Evolutionary conservation across 2,113 vertebrate species (phyloP).

Genomic region (Dromaius novaehollandiae): DNA sequence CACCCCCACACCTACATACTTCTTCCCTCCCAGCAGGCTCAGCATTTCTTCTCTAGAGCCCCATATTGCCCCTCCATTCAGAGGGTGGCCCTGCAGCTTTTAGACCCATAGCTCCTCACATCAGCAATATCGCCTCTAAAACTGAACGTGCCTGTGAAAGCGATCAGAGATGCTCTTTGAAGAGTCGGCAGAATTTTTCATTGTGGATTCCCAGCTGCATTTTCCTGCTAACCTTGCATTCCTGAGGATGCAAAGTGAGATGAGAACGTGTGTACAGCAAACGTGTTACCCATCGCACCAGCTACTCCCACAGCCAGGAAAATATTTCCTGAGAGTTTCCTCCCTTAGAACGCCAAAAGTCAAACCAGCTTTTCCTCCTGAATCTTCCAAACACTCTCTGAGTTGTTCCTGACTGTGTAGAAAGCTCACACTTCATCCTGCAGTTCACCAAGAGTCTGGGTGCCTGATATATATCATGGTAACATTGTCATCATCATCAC

Average conservation of each 20-base stretch:
- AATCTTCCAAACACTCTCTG: conserved; percentile 8
- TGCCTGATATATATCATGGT: not conserved
- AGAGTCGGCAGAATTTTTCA: conserved; percentile 45
- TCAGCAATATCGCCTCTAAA: not conserved
- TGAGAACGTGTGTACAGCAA: not conserved
- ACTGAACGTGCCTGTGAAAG: conserved; percentile 13
- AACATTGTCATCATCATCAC: not conserved
- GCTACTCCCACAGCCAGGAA: conserved; percentile 57
- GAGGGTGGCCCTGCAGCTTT: not conserved
- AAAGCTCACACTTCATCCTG: conserved; percentile 10
- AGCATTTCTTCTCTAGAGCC: not conserved
- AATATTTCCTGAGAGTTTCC: conserved; percentile 61
- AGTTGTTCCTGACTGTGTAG: not conserved
- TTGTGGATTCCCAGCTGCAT: conserved; percentile 52
- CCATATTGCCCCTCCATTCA: not conserved
- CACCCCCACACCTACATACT: not conserved
- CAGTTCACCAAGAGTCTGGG: not conserved
- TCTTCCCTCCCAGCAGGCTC: not conserved
- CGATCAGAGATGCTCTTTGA: conserved; percentile 58
- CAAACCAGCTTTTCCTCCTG: conserved; percentile 39
- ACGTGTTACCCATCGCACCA: conserved; percentile 4
- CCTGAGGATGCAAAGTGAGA: conserved; percentile 50
- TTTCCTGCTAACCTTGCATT: conserved; percentile 68
- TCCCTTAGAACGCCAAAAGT: conserved; percentile 28
- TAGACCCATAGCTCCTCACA: not conserved